A percentile compares a stretch with the other conserved stretches of the same genome.
Evolutionary conservation across 2,113 vertebrate species (phyloP).

Genomic region (Callopanchax toddi): DNA sequence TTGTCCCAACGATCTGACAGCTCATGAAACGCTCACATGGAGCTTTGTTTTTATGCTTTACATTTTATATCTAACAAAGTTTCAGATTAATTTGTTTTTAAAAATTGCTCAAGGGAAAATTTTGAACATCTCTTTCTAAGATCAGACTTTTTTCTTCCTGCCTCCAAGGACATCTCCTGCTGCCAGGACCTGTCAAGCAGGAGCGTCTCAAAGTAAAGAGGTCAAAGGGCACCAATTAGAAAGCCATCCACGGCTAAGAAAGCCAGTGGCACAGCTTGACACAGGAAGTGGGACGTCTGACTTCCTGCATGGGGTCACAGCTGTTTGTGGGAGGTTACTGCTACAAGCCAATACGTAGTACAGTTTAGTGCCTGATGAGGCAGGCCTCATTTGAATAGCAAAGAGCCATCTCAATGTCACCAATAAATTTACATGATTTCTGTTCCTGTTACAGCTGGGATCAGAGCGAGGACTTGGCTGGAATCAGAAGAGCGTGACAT

Average conservation of each 20-base stretch:
- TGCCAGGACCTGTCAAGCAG: conserved; percentile 93
- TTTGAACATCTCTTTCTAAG: conserved; percentile 77
- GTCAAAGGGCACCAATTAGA: conserved; percentile 98
- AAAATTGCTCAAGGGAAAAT: conserved; percentile 81
- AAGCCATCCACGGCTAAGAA: conserved; percentile 88
- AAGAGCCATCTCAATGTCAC: conserved; percentile 84
- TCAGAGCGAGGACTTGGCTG: conserved; percentile 71
- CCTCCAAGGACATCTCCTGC: conserved; percentile 93
- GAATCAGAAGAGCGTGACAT: conserved; percentile 74
- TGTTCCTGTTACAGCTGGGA: conserved; percentile 74
- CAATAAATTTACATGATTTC: conserved; percentile 84
- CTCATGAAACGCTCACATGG: conserved; percentile 55
- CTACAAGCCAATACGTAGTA: conserved; percentile 72
- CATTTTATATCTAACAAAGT: conserved; percentile 31
- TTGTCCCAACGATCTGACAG: conserved; percentile 76
- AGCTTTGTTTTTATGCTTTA: conserved; percentile 28
- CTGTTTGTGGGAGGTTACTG: conserved; percentile 84
- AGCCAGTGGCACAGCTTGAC: conserved; percentile 90
- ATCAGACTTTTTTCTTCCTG: conserved; percentile 77
- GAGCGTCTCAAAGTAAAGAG: conserved; percentile 87
- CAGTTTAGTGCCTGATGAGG: conserved; percentile 78
- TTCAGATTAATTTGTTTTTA: conserved; percentile 75
- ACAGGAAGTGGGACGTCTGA: conserved; percentile 86
- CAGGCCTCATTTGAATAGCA: conserved; percentile 82
- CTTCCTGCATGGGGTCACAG: conserved; percentile 90